Percentiles rank a stretch among this genome's conserved stretches.
phyloP scores from a whole-genome alignment of 2,113 vertebrate species.

The Misgurnus anguillicaudatus region DNA sequence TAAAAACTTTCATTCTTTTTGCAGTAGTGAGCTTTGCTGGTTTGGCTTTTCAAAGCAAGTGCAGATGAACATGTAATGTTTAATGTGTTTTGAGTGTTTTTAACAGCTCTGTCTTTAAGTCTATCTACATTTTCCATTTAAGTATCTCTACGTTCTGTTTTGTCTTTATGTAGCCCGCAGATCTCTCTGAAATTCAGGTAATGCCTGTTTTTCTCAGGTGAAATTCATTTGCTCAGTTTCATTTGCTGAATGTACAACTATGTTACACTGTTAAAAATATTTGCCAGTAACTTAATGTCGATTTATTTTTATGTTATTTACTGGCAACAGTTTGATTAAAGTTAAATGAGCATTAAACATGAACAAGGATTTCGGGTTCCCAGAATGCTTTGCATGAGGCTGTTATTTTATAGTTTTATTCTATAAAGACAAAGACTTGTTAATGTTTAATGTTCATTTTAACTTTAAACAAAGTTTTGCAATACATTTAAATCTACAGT shows the following conservation, averaged over 20 bases:
- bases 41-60: background rate
- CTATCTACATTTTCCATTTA: too few relatives aligned
- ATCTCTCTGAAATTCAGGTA: slow-evolving; percentile 69
- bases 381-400: too few relatives aligned
- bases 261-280: background rate
- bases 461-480: too few relatives aligned
- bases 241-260: background rate
- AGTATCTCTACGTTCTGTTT: slow-evolving; percentile 33
- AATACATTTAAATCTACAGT: too few relatives aligned
- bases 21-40: background rate
- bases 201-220: slow-evolving; percentile 9
- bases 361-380: too few relatives aligned
- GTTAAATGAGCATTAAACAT: too few relatives aligned
- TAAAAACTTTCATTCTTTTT: background rate
- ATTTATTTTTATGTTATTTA: too few relatives aligned
- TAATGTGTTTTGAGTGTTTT: background rate
- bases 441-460: too few relatives aligned
- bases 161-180: slow-evolving; percentile 65
- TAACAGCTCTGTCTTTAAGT: background rate
- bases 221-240: background rate
- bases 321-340: too few relatives aligned
- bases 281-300: too few relatives aligned
- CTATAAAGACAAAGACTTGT: too few relatives aligned
- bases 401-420: too few relatives aligned
- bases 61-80: background rate